phyloP scores from a whole-genome alignment of 2,797 vertebrate species.

The Epinephelus malabaricus region DNA sequence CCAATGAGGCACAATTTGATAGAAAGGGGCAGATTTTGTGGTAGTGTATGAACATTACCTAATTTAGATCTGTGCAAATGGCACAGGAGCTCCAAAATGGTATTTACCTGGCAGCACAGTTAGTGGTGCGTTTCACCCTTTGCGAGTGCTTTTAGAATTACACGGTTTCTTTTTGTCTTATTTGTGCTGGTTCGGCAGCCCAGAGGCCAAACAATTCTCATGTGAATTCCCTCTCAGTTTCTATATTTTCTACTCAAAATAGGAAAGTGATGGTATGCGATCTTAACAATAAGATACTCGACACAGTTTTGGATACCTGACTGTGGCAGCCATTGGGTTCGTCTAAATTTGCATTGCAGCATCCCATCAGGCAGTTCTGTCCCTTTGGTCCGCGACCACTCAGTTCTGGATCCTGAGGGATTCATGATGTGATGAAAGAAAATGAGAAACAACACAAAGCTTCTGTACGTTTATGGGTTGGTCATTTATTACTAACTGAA shows the following conservation, averaged over 20 bases:
- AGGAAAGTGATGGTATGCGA: background rate
- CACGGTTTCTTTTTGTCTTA: too few relatives aligned
- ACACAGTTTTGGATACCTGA: constrained; percentile 75
- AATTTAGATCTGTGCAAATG: too few relatives aligned
- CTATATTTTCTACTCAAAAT: background rate
- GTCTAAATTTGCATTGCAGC: constrained; percentile 83
- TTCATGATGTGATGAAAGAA: constrained; percentile 6
- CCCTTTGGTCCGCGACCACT: constrained; percentile 64
- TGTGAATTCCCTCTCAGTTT: background rate
- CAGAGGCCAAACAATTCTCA: too few relatives aligned
- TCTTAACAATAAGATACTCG: background rate
- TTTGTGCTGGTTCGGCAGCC: too few relatives aligned
- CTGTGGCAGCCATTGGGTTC: constrained; percentile 83
- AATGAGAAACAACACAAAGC: constrained; percentile 7
- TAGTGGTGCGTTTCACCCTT: too few relatives aligned
- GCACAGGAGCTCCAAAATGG: too few relatives aligned
- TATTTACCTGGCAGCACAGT: too few relatives aligned
- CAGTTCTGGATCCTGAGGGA: constrained; percentile 78
- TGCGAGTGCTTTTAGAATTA: too few relatives aligned
- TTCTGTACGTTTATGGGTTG: background rate
- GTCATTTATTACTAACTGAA: constrained; percentile 6
- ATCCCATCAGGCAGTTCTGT: constrained; percentile 85
- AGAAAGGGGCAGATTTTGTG: too few relatives aligned
- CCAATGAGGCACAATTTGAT: too few relatives aligned
- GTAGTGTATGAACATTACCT: too few relatives aligned